A percentile compares a stretch with the other conserved stretches of the same genome.
These are phyloP conservation scores for Leptarthrus brevirostris DNA, from an alignment of 2,888 invertebrate genomes.

Conservation along the genomic window DNA sequence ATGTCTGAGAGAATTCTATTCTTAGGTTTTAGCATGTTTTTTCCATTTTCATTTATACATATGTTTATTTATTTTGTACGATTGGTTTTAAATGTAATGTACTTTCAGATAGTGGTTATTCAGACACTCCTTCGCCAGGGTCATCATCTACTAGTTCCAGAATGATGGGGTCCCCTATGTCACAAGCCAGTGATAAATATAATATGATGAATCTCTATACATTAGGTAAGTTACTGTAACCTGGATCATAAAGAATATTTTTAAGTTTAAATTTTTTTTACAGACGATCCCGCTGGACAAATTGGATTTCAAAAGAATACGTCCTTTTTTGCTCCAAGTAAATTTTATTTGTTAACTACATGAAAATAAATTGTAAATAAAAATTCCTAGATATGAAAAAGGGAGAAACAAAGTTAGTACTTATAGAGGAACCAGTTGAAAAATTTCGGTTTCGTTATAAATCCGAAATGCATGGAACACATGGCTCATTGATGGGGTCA, in stretches of 20 bases:
- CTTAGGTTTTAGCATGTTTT: no score
- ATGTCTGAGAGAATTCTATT: no score
- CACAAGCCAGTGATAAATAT: conserved; percentile 44
- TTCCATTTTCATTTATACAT: no score
- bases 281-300: conserved; percentile 25
- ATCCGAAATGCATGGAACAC: conserved; percentile 89
- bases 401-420: conserved; percentile 67
- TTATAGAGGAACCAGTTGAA: conserved; percentile 80
- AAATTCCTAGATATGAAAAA: background rate
- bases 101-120: conserved; percentile 52
- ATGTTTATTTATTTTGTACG: no score
- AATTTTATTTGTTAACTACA: background rate
- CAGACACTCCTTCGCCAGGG: conserved; percentile 49
- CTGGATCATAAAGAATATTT: background rate
- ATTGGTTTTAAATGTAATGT: no score
- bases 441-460: conserved; percentile 87
- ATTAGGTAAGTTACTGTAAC: conserved; percentile 16
- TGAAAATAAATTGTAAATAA: background rate
- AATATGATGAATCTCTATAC: conserved; percentile 26
- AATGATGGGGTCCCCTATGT: conserved; percentile 50
- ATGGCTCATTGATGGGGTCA: conserved; percentile 80
- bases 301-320: conserved; percentile 34
- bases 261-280: background rate
- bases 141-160: conserved; percentile 51
- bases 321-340: conserved; percentile 14